Base-by-base conservation (phyloP, 2,797 vertebrate genomes). In the Karalla daura region DNA sequence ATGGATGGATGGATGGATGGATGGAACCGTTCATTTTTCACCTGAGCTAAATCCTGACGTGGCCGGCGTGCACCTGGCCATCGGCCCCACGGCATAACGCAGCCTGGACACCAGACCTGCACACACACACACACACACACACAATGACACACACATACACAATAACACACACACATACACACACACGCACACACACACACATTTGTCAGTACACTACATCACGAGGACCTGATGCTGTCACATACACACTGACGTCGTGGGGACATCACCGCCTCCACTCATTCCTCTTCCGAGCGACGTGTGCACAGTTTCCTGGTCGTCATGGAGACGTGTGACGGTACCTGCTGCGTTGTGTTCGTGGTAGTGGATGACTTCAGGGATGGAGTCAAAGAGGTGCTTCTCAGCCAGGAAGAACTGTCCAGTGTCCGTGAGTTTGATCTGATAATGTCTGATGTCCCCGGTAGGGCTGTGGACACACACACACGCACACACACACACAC, bases 301-400 rank as follows among this genome's bases (percentile, higher is more conserved):
- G 0, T 17, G 0, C 12, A 20, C 37, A 23, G 0, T 12, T n/a
- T n/a, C n/a, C n/a, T n/a, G n/a, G n/a, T n/a, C n/a, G n/a, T n/a
- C n/a, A n/a, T n/a, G n/a, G n/a, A n/a, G n/a, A 2, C 5, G 9
- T 13, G 20, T 20, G 12, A 18, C 1, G 33, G 86, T 86, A 97
- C 95, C 96, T 65, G 94, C 96, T 4, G 95, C 95, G 1, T 97
- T 97, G 89, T 96, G 95, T 55, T 94, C 91, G 52, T 96, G 96
- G 81, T 97, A 97, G 30, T 87, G 66, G 0, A 97, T 93, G 51
- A 97, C 78, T 0, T 97, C 95, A 2, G 95, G 93, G 24, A 97
- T 81, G 5, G 94, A 92, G 49, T 14, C 81, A 66, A 97, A 97
- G n/a, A 90, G 63, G 17, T 96, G 90, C 69, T 92, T 95, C 54